Evolutionary conservation across 2,113 vertebrate genomes (phyloP).

Genomic region (Eulacestoma nigropectus): DNA sequence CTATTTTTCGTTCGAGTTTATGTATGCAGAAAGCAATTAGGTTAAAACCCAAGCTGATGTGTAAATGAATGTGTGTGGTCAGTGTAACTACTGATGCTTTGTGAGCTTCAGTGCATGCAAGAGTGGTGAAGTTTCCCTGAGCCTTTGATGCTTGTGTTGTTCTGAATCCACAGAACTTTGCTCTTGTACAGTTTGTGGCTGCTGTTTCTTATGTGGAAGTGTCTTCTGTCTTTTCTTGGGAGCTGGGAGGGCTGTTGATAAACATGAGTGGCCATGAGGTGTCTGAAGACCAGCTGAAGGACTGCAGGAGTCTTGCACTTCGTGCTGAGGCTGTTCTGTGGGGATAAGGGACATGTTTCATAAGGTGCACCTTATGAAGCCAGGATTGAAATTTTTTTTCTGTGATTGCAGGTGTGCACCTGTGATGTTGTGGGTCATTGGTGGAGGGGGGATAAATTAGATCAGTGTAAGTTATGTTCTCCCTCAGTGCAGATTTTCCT

Average conservation of each 20-base stretch:
- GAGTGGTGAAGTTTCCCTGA: neutral
- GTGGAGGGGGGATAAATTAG: neutral
- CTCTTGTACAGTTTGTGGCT: neutral
- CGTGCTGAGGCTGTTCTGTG: neutral
- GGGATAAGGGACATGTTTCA: rapidly evolving
- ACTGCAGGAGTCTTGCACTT: neutral
- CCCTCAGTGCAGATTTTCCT: neutral
- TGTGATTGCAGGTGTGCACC: neutral
- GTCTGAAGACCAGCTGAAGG: neutral
- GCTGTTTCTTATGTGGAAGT: neutral
- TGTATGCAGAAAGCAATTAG: neutral
- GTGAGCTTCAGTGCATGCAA: rapidly evolving
- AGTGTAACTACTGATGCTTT: neutral
- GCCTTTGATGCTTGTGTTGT: neutral
- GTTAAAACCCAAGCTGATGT: neutral
- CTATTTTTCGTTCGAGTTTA: neutral
- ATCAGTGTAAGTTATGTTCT: neutral
- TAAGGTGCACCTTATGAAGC: neutral
- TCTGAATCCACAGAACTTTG: neutral
- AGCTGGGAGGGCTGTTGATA: neutral
- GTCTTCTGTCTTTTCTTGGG: neutral
- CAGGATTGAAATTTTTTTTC: neutral
- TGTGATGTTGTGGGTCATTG: neutral
- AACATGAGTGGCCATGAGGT: neutral
- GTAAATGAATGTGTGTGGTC: neutral